These are phyloP conservation scores for Oncorhynchus keta DNA, from an alignment of 2,113 vertebrate species.

Conservation along the genomic window DNA sequence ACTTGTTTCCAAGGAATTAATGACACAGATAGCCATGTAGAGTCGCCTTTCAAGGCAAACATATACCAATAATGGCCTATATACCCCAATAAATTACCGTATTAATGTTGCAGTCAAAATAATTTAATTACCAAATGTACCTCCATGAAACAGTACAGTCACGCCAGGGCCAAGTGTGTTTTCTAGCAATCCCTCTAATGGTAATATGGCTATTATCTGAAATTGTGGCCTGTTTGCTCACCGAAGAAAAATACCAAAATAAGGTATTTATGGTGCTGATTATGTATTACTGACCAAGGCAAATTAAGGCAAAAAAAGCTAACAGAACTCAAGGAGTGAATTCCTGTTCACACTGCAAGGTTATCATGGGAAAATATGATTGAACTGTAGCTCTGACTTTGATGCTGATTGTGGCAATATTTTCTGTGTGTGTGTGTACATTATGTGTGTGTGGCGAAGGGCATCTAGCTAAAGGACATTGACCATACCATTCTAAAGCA, in stretches of 20 bases:
- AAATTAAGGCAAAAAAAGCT: too few species aligned
- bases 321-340: too few species aligned
- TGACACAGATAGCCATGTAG: slow-evolving; percentile 42
- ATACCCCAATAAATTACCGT: slow-evolving; percentile 55
- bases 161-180: neutral
- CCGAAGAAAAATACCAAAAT: neutral
- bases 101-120: slow-evolving; percentile 35
- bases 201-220: neutral
- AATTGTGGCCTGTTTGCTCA: neutral
- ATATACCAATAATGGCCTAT: slow-evolving; percentile 48
- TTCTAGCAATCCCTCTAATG: neutral
- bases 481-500: neutral
- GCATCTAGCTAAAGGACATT: neutral
- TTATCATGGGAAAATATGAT: too few species aligned
- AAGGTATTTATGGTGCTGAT: neutral
- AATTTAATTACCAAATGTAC: slow-evolving; percentile 58
- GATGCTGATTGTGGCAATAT: neutral
- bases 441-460: neutral
- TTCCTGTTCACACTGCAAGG: too few species aligned
- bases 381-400: neutral
- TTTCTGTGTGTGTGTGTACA: neutral
- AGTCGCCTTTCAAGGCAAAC: slow-evolving; percentile 39
- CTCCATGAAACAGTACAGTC: slow-evolving; percentile 35
- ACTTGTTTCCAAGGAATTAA: slow-evolving; percentile 59
- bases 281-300: too few species aligned